These are phyloP conservation scores for Camelus dromedarius DNA, from an alignment of 2,113 vertebrate genomes.

Conservation along the genomic window DNA sequence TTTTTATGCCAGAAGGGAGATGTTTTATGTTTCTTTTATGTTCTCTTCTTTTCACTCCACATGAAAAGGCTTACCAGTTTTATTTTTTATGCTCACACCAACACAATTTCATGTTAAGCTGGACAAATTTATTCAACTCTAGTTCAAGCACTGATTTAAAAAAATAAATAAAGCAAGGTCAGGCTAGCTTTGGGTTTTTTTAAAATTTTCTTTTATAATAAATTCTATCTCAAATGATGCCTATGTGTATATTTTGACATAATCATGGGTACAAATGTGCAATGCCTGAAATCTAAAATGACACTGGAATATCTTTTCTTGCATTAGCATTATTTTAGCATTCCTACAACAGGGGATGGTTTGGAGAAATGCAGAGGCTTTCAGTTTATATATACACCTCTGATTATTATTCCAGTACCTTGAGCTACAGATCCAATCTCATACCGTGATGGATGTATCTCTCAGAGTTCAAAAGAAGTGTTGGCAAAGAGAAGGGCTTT, in stretches of 20 bases:
- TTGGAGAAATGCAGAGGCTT: conserved; percentile 70
- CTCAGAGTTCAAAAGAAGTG: conserved; percentile 71
- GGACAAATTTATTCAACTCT: conserved; percentile 80
- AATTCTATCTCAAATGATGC: conserved; percentile 80
- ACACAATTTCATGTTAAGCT: conserved; percentile 72
- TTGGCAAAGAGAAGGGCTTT: conserved; percentile 71
- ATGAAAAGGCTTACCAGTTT: conserved; percentile 67
- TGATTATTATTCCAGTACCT: conserved; percentile 79
- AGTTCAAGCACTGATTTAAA: conserved; percentile 74
- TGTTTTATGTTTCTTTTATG: conserved; percentile 77
- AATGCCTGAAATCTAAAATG: conserved; percentile 81
- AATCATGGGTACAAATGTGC: conserved; percentile 76
- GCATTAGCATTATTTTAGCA: conserved; percentile 82
- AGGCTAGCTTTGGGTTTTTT: conserved; percentile 61
- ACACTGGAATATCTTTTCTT: conserved; percentile 80
- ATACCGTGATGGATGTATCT: conserved; percentile 72
- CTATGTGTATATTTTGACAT: conserved; percentile 80
- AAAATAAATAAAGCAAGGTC: conserved; percentile 79
- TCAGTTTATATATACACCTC: conserved; percentile 77
- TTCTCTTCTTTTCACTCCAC: conserved; percentile 65
- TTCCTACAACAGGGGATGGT: conserved; percentile 68
- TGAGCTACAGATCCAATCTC: conserved; percentile 73
- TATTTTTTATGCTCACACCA: conserved; percentile 73
- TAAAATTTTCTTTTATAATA: conserved; percentile 79
- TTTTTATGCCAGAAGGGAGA: conserved; percentile 61